Evolutionary conservation across 1,140 invertebrate species (phyloP).

Genomic region (Agraylea sexmaculata): DNA sequence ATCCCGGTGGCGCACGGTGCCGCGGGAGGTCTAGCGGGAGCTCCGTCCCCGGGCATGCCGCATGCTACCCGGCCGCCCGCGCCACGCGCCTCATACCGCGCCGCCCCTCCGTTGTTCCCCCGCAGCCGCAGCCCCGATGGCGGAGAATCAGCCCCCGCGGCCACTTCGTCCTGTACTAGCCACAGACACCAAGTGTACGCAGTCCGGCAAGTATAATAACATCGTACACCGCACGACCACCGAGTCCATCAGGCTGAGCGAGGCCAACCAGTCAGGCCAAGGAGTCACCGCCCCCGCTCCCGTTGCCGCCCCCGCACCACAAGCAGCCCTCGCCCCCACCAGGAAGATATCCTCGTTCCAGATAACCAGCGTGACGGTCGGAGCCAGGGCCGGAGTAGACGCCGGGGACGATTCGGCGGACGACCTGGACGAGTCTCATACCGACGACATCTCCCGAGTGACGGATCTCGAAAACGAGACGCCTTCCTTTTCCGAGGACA

Average conservation of each 20-base stretch:
- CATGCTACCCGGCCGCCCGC: constrained; percentile 21
- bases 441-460: constrained; percentile 70
- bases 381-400: constrained; percentile 67
- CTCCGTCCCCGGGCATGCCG: constrained; percentile 19
- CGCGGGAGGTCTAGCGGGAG: too few relatives aligned
- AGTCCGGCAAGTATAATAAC: constrained; percentile 47
- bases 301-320: constrained; percentile 33
- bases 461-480: constrained; percentile 77
- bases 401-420: constrained; percentile 85
- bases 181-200: neutral
- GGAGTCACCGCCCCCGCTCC: constrained; percentile 7
- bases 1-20: too few relatives aligned
- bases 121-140: too few relatives aligned
- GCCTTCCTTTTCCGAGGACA: constrained; percentile 73
- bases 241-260: constrained; percentile 59
- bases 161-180: neutral
- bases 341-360: constrained; percentile 85
- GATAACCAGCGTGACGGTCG: constrained; percentile 76
- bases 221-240: constrained; percentile 64
- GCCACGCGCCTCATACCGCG: constrained; percentile 23
- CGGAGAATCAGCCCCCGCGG: neutral
- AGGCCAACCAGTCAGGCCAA: constrained; percentile 30
- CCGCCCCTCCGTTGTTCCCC: too few relatives aligned
- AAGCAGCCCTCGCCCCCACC: constrained; percentile 40
- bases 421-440: constrained; percentile 87